A percentile compares a stretch with the other conserved stretches of the same genome.
These are phyloP conservation scores for Chrysolina haemoptera DNA, from an alignment of 2,888 invertebrate genomes.

Conservation along the genomic window DNA sequence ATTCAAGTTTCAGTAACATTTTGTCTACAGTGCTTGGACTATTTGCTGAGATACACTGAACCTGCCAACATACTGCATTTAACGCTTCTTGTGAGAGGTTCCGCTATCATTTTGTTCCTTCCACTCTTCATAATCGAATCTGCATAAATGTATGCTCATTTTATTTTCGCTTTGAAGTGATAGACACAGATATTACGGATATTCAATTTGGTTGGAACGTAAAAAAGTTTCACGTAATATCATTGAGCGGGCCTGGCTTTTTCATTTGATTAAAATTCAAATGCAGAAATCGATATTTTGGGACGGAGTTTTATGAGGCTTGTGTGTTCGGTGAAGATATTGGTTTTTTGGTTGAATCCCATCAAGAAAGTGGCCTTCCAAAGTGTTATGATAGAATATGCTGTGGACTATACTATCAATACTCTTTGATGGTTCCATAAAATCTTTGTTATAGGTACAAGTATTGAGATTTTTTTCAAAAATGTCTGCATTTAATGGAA, in stretches of 20 bases:
- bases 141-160: slow-evolving; percentile 42
- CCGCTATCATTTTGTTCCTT: slow-evolving; percentile 33
- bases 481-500: too few species aligned
- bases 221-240: slow-evolving; percentile 41
- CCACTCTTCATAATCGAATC: slow-evolving; percentile 35
- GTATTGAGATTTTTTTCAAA: too few species aligned
- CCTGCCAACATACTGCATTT: slow-evolving; percentile 37
- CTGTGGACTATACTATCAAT: too few species aligned
- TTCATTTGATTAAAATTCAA: slow-evolving; percentile 43
- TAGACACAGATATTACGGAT: slow-evolving; percentile 40
- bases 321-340: background rate
- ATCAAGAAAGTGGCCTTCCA: background rate
- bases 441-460: too few species aligned
- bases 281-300: slow-evolving; percentile 38
- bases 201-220: slow-evolving; percentile 38
- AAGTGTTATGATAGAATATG: too few species aligned
- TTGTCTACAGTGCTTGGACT: too few species aligned
- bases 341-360: background rate
- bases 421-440: too few species aligned
- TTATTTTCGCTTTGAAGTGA: slow-evolving; percentile 40
- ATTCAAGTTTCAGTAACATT: too few species aligned
- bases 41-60: slow-evolving; percentile 21
- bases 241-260: slow-evolving; percentile 28
- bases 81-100: slow-evolving; percentile 35
- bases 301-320: background rate